These are phyloP conservation scores for Caracal caracal DNA, from an alignment of 2,113 vertebrate genomes.

Conservation along the genomic window DNA sequence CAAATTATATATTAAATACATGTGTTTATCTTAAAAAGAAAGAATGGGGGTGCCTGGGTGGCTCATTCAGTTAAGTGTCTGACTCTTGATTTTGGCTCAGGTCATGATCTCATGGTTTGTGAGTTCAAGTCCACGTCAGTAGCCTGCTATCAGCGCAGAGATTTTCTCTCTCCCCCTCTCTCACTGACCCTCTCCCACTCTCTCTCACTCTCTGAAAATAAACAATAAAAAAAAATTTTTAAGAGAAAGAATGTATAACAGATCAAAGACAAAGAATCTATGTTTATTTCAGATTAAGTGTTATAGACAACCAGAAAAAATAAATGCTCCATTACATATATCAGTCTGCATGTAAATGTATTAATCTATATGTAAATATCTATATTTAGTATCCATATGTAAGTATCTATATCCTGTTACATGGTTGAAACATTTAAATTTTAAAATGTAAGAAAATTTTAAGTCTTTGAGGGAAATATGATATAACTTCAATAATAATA, in stretches of 20 bases:
- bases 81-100: no score
- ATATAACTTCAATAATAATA: not conserved
- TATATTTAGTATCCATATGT: no score
- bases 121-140: no score
- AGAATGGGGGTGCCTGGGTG: not conserved
- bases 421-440: slow-evolving; percentile 25
- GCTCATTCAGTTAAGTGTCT: no score
- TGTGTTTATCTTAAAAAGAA: slow-evolving; percentile 54
- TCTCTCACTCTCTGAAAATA: no score
- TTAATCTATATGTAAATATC: no score
- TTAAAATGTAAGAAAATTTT: slow-evolving; percentile 34
- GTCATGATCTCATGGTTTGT: no score
- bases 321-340: not conserved
- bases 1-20: not conserved
- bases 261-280: not conserved
- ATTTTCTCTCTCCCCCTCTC: no score
- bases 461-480: slow-evolving; percentile 16
- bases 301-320: slow-evolving; percentile 32
- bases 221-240: no score
- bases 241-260: slow-evolving; percentile 27
- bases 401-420: not conserved
- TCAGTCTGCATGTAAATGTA: not conserved
- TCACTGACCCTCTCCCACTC: no score
- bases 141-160: no score
- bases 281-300: slow-evolving; percentile 39